Conservation (phyloP, 2,888 invertebrate genomes). For the Lasius fuliginosus region DNA sequence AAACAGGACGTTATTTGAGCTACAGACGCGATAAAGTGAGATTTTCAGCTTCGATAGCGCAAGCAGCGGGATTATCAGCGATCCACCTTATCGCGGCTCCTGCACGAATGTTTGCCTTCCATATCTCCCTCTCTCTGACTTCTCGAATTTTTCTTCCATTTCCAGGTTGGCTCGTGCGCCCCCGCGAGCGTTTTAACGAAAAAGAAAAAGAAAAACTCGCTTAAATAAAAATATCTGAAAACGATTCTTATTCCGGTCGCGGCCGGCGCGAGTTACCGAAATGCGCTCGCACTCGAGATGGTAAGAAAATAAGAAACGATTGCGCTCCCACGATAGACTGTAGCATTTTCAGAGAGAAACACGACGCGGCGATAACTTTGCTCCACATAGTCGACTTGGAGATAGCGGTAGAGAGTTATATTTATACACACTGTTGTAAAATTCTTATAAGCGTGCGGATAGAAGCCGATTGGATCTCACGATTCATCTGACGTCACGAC, state of each 20-base stretch:
- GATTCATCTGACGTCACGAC: slow-evolving; percentile 58
- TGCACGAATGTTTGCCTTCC: slow-evolving; percentile 58
- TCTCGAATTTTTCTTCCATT: slow-evolving; percentile 64
- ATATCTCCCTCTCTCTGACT: slow-evolving; percentile 48
- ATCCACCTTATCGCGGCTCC: slow-evolving; percentile 47
- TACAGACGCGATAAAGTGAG: slow-evolving; percentile 45
- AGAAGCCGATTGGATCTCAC: slow-evolving; percentile 43
- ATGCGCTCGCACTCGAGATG: slow-evolving; percentile 38
- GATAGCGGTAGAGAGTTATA: slow-evolving; percentile 51
- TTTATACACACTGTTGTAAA: slow-evolving; percentile 57
- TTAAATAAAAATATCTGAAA: slow-evolving; percentile 62
- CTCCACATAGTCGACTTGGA: slow-evolving; percentile 44
- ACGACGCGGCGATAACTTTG: slow-evolving; percentile 50
- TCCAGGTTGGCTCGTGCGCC: slow-evolving; percentile 38
- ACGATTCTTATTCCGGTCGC: slow-evolving; percentile 60
- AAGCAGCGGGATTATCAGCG: slow-evolving; percentile 50
- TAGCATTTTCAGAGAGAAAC: slow-evolving; percentile 40
- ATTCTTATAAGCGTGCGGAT: slow-evolving; percentile 60
- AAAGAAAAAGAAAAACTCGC: slow-evolving; percentile 6
- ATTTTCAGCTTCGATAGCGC: slow-evolving; percentile 43
- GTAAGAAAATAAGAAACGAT: slow-evolving; percentile 63
- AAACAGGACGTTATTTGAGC: slow-evolving; percentile 26
- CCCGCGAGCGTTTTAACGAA: slow-evolving; percentile 45
- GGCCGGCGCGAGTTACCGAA: slow-evolving; percentile 50
- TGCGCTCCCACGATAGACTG: slow-evolving; percentile 45